These are phyloP conservation scores for Aselliscus stoliczkanus DNA, from an alignment of 2,797 vertebrate species.

Conservation along the genomic window DNA sequence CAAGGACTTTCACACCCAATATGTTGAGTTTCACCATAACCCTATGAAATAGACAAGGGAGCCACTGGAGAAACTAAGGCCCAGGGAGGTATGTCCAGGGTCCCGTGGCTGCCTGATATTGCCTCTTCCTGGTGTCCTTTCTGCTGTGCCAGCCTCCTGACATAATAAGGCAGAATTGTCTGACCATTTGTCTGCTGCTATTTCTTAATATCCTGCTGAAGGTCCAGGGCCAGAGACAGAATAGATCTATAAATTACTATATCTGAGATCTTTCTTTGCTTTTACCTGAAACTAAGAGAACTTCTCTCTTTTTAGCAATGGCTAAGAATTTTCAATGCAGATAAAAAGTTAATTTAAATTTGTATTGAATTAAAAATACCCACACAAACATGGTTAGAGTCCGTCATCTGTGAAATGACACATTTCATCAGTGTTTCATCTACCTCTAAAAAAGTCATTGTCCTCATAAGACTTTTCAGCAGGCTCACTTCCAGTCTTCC, in stretches of 20 bases:
- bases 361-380: not conserved
- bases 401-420: not conserved
- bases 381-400: not conserved
- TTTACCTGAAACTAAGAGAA: not conserved
- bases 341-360: slow-evolving; percentile 13
- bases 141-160: not conserved
- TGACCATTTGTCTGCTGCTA: not conserved
- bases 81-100: not conserved
- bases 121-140: not conserved
- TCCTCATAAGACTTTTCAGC: not conserved
- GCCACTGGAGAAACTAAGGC: not conserved
- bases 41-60: not conserved
- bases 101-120: not conserved
- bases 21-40: not conserved
- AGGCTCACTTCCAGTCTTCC: not conserved
- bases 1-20: not conserved
- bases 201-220: not conserved
- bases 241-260: not conserved
- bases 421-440: not conserved
- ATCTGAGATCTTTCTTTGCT: not conserved
- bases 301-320: not conserved
- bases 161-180: not conserved
- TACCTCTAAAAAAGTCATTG: not conserved
- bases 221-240: not conserved
- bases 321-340: not conserved